Percentiles rank a stretch among this genome's conserved stretches.
Conservation (phyloP, 2,888 invertebrate genomes). For the Drosophila parthenogenetica region DNA sequence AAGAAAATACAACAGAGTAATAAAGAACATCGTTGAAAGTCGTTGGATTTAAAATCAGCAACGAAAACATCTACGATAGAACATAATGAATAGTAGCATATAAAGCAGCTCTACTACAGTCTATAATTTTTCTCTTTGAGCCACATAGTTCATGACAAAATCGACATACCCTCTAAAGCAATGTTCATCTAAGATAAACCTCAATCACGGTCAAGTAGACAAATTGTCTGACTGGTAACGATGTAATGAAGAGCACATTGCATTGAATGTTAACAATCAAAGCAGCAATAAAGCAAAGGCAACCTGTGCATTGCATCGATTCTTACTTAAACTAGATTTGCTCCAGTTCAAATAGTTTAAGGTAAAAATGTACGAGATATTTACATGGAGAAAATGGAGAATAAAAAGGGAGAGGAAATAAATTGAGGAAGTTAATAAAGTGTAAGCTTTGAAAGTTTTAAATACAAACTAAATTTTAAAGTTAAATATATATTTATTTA, state of each 20-base stretch:
- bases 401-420: background rate
- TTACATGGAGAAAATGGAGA: background rate
- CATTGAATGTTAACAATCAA: conserved; percentile 34
- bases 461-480: no score
- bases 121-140: background rate
- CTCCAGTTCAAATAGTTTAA: background rate
- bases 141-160: conserved; percentile 1
- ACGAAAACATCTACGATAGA: background rate
- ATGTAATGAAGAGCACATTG: conserved; percentile 45
- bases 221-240: conserved; percentile 63
- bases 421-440: background rate
- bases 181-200: conserved; percentile 22
- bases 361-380: background rate
- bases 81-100: no score
- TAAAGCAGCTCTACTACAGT: no score
- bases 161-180: background rate
- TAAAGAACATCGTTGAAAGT: conserved; percentile 30
- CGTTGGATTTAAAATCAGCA: background rate
- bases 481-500: no score
- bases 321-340: background rate
- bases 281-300: background rate
- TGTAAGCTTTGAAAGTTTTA: background rate
- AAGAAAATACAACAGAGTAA: conserved; percentile 23
- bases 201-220: conserved; percentile 51
- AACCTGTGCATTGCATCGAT: conserved; percentile 8